Percentiles rank a stretch among this genome's conserved stretches.
Conservation (phyloP, 2,113 vertebrate genomes). For the human region GRCh38 chr7:100422001-100422500, state of each 20-base stretch:
- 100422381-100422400: neutral
- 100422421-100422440: neutral
- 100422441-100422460: neutral
- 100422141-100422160: neutral
- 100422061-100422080: neutral
- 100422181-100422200: neutral
- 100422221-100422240: slow-evolving; percentile 14
- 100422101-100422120: neutral
- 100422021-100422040: neutral
- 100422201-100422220: neutral
- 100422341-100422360: neutral
- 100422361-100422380: neutral
- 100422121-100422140: neutral
- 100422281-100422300: neutral
- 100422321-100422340: neutral
- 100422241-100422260: neutral
- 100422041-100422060: neutral
- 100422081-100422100: neutral
- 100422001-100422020: neutral
- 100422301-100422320: neutral
- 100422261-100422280: neutral
- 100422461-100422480: neutral
- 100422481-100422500: neutral
- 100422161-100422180: neutral
- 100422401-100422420: neutral